Base-by-base conservation (phyloP, 2,797 vertebrate species). In the Hypotaenidia philippensis region DNA sequence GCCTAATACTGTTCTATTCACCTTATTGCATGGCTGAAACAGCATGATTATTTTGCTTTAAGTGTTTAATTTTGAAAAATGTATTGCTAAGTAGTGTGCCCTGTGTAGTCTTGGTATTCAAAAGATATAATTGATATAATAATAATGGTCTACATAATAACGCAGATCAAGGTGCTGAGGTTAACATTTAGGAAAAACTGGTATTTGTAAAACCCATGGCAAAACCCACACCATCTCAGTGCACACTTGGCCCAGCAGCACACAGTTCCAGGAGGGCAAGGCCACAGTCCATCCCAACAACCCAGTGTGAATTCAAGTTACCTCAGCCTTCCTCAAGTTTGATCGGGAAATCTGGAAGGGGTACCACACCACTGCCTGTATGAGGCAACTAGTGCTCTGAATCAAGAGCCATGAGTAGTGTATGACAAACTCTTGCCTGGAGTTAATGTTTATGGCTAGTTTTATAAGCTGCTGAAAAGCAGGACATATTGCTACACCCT, bases 381-480 rank as follows among this genome's bases (percentile, higher is more conserved):
- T n/a, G 57, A 91, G 52, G 47, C 82, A 82, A 44, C 38, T 36
- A 59, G n/a, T 50, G 55, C 75, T 87, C 69, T 88, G 87, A 96
- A 91, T 94, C 81, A 78, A 86, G 52, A 87, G 36, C 40, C 36
- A 4, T 6, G 16, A 61, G 63, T 57, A 22, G 34, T 17, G 25
- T 22, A 32, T 92, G 90, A 93, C 90, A 94, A 83, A 91, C 84
- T 86, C 72, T 89, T 78, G 93, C 84, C 89, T 69, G 87, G 59
- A 92, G 92, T 89, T 87, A 76, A 86, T 93, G 91, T 95, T 95
- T 96, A 95, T 92, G 70, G 82, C 76, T 85, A 63, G 61, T 94
- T 94, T 97, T 89, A 94, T 89, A 95, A 95, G 89, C 93, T 93
- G 57, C 79, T 89, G 95, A 90, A 78, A 89, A 91, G 75, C 82